Conservation (phyloP, 2,888 invertebrate species). For the Scelioninae gen. 2 region DNA sequence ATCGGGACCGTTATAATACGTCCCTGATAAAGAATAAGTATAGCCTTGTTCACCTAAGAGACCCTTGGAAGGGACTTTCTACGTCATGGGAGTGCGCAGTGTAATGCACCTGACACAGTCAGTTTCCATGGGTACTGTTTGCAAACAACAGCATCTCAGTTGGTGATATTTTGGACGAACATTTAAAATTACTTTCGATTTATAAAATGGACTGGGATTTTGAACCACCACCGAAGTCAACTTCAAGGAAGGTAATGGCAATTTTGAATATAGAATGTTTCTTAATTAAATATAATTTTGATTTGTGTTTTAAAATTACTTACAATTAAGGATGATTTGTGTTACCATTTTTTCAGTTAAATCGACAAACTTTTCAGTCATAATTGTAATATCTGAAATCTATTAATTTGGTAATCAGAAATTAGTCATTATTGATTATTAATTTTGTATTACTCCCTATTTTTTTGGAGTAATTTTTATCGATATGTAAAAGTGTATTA, state of each 20-base stretch:
- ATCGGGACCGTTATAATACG: constrained; percentile 25
- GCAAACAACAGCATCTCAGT: constrained; percentile 63
- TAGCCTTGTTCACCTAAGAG: constrained; percentile 35
- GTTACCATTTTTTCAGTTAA: too few species aligned
- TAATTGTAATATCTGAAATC: too few species aligned
- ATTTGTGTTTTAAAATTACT: too few species aligned
- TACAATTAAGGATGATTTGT: too few species aligned
- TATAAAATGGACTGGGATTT: constrained; percentile 67
- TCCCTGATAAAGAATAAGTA: constrained; percentile 47
- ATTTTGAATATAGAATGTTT: too few species aligned
- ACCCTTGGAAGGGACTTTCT: constrained; percentile 50
- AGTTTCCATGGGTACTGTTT: constrained; percentile 70
- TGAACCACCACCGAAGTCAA: constrained; percentile 66
- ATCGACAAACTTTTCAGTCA: too few species aligned
- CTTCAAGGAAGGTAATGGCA: constrained; percentile 67
- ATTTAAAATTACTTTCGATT: not conserved
- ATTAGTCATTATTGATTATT: too few species aligned
- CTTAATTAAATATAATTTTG: too few species aligned
- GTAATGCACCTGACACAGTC: constrained; percentile 51
- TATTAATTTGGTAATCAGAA: too few species aligned
- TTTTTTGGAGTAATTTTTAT: too few species aligned
- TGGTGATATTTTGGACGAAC: not conserved
- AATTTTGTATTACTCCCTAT: too few species aligned
- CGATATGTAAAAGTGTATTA: too few species aligned
- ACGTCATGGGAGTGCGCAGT: constrained; percentile 53